Conservation (phyloP, 1,140 invertebrate genomes). For the Drosophila kanapiae region DNA sequence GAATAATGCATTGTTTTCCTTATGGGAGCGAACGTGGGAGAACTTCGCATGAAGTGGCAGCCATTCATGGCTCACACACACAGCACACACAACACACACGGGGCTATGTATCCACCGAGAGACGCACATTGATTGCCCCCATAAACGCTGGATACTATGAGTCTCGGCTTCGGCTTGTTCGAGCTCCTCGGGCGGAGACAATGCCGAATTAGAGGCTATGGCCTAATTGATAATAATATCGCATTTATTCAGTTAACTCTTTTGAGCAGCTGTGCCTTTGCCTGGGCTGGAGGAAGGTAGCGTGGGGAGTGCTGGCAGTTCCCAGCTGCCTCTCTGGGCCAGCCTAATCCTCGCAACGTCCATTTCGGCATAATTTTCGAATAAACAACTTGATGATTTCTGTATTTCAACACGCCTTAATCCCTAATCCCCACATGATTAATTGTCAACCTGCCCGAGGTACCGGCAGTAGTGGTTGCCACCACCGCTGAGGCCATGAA, state of each 20-base stretch:
- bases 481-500: conserved; percentile 13
- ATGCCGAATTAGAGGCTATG: conserved; percentile 59
- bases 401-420: conserved; percentile 55
- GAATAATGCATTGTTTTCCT: conserved; percentile 76
- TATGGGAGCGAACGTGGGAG: conserved; percentile 68
- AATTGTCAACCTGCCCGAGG: conserved; percentile 77
- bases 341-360: neutral
- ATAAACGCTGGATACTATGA: conserved; percentile 51
- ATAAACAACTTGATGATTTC: conserved; percentile 76
- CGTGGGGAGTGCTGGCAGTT: neutral
- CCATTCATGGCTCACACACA: conserved; percentile 59
- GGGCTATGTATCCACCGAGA: conserved; percentile 2
- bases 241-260: conserved; percentile 73
- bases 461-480: conserved; percentile 19
- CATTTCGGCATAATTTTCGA: conserved; percentile 66
- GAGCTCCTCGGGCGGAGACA: conserved; percentile 4
- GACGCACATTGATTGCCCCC: conserved; percentile 61
- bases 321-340: conserved; percentile 22
- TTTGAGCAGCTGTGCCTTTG: conserved; percentile 39
- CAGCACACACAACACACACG: neutral
- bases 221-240: conserved; percentile 80
- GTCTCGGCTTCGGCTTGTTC: neutral
- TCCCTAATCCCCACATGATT: conserved; percentile 78
- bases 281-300: too few relatives aligned
- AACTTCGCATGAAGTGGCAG: conserved; percentile 73